Base-by-base conservation (phyloP, 2,888 invertebrate species). In the Plebejus anna region DNA sequence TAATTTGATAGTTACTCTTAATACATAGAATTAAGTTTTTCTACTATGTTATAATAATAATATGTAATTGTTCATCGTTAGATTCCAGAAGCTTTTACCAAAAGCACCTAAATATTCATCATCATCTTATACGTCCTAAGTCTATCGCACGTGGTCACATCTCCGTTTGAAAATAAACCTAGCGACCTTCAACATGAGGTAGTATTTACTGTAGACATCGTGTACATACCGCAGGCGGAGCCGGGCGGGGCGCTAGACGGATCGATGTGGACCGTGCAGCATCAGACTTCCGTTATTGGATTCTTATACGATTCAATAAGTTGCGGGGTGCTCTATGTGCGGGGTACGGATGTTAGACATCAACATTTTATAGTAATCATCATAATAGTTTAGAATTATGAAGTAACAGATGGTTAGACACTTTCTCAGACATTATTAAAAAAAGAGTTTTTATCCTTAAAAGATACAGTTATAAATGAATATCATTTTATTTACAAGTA, bases 231-330 rank as follows among this genome's bases (percentile, higher is more conserved):
- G 66, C 66, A 66, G 66, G 13, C 66, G 66, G 66, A 66, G 66
- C 13, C 66, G 66, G 66, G 66, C 66, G 66, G 66, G 66, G 66
- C 66, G 66, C 66, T 66, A 66, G 66, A 66, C 66, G 32, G 66
- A 66, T 66, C 66, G 66, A 66, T 66, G 61, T 59, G 13, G 59
- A 22, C 59, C 16, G n/a, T 32, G 11, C 32, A 66, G 66, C 66
- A 66, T 66, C 66, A 16, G 66, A 66, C 61, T 22, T 66, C 32
- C 22, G 66, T 16, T 66, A 66, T 66, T 36, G 66, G 32, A 36
- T 66, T 66, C 66, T 66, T 66, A 66, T 66, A 66, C 66, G 32
- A 66, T 32, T 32, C 13, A 16, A 32, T 66, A 32, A 36, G 32
- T 32, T 5, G 66, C 32, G 32, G 32, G 28, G 11, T 13, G 32